Percentiles rank a stretch among this genome's conserved stretches.
Evolutionary conservation across 1,140 invertebrate species (phyloP).

Genomic region (Heliconius hewitsoni): DNA sequence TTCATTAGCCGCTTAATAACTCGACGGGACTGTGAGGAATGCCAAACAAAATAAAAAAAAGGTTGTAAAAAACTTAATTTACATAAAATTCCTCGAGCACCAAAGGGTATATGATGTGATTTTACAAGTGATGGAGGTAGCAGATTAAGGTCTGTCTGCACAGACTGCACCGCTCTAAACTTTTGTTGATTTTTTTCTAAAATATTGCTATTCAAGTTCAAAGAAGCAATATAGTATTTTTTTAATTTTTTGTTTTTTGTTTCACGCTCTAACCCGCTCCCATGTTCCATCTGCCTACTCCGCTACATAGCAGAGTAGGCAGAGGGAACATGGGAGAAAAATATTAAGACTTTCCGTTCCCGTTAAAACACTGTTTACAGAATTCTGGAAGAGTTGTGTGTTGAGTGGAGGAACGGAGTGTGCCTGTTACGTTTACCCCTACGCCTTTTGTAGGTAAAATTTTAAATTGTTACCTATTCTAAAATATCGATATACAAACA

Average conservation of each 20-base stretch:
- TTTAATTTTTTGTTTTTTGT: too few relatives aligned
- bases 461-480: too few relatives aligned
- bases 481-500: too few relatives aligned
- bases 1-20: constrained; percentile 43
- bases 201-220: not conserved
- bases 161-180: constrained; percentile 2
- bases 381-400: too few relatives aligned
- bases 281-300: too few relatives aligned
- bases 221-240: not conserved
- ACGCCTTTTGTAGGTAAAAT: too few relatives aligned
- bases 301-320: too few relatives aligned
- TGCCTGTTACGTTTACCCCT: too few relatives aligned
- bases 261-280: not conserved
- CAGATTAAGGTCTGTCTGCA: constrained; percentile 35
- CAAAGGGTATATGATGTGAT: constrained; percentile 45
- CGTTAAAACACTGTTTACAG: too few relatives aligned
- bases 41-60: constrained; percentile 44
- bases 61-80: constrained; percentile 50
- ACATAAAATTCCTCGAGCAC: constrained; percentile 60
- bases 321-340: not conserved
- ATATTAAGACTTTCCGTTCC: too few relatives aligned
- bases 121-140: constrained; percentile 39
- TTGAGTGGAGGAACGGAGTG: too few relatives aligned
- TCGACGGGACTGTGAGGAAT: constrained; percentile 40
- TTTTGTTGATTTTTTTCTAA: not conserved